phyloP scores from a whole-genome alignment of 2,888 invertebrate species.

The Meteorus cinctellus region DNA sequence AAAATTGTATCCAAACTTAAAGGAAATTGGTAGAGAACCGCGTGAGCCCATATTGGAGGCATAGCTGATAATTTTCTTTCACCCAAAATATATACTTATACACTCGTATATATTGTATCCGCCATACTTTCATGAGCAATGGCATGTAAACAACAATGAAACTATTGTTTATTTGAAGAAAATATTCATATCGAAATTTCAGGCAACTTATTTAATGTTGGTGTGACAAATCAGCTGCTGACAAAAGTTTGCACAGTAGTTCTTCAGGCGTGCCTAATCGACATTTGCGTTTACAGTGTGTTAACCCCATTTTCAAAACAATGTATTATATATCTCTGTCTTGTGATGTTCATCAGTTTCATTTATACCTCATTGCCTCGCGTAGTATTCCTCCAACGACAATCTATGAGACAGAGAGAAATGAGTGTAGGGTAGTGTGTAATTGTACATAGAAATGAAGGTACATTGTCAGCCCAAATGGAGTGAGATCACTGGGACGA shows the following conservation, averaged over 20 bases:
- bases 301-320: slow-evolving; percentile 64
- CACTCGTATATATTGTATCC: background rate
- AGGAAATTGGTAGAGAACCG: slow-evolving; percentile 73
- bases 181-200: no score
- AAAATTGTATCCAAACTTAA: slow-evolving; percentile 84
- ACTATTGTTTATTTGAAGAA: no score
- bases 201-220: no score
- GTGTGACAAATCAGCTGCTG: no score
- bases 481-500: slow-evolving; percentile 50
- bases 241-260: slow-evolving; percentile 49
- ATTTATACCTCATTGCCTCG: background rate
- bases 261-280: slow-evolving; percentile 64
- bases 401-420: slow-evolving; percentile 62
- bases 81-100: background rate
- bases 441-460: slow-evolving; percentile 62
- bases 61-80: slow-evolving; percentile 48
- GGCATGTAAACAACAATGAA: background rate
- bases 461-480: slow-evolving; percentile 54
- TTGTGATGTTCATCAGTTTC: background rate
- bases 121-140: background rate
- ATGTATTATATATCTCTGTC: slow-evolving; percentile 52
- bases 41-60: slow-evolving; percentile 70
- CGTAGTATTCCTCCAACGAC: slow-evolving; percentile 49
- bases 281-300: slow-evolving; percentile 63
- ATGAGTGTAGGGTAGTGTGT: background rate